Conservation (phyloP, 2,113 vertebrate genomes). For the mouse (Mus musculus) region GRCm39 chr10:21856501-21857000, state of each 20-base stretch:
- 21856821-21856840: background rate
- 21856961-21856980: background rate
- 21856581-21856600: background rate
- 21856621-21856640: background rate
- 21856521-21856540: background rate
- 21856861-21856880: background rate
- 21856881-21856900: background rate
- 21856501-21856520: background rate
- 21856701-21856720: background rate
- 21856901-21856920: background rate
- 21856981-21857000: background rate
- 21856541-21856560: background rate
- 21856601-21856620: background rate
- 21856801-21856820: background rate
- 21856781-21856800: background rate
- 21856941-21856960: background rate
- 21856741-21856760: background rate
- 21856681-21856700: background rate
- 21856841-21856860: background rate
- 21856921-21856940: rapidly evolving
- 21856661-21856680: background rate
- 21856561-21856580: background rate
- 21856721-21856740: background rate
- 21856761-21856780: background rate
- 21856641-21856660: slow-evolving; percentile 37